Evolutionary conservation across 2,797 vertebrate species (phyloP).

Genomic region (Furcifer pardalis): DNA sequence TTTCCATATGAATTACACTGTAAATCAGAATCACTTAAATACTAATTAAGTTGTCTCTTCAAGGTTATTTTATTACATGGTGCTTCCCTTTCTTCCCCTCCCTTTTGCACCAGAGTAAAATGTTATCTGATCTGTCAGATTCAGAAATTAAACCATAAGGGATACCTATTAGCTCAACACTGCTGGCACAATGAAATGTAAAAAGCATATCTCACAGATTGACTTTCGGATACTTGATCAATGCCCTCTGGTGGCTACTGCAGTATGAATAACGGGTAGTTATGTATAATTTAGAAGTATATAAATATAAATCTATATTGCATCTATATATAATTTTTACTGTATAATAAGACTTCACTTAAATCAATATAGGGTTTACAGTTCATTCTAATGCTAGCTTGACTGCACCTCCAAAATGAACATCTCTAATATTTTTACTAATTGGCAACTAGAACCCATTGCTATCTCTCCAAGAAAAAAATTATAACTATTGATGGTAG

Average conservation of each 20-base stretch:
- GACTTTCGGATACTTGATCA: constrained; percentile 2
- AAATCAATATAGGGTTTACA: constrained; percentile 18
- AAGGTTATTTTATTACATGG: constrained; percentile 68
- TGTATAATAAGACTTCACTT: constrained; percentile 14
- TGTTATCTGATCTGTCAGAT: constrained; percentile 59
- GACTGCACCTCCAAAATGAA: background rate
- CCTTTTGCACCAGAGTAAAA: constrained; percentile 51
- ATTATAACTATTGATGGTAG: background rate
- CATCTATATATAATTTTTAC: constrained; percentile 23
- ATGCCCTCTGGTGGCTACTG: constrained; percentile 34
- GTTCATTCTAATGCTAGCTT: background rate
- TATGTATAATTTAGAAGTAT: constrained; percentile 35
- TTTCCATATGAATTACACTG: constrained; percentile 68
- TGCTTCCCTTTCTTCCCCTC: constrained; percentile 7
- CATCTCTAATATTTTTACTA: background rate
- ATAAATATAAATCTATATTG: constrained; percentile 18
- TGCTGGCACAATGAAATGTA: constrained; percentile 34
- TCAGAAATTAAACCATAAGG: constrained; percentile 18
- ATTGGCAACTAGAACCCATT: background rate
- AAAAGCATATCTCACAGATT: constrained; percentile 38
- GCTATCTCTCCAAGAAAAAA: background rate
- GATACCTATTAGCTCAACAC: constrained; percentile 14
- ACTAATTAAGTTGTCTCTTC: constrained; percentile 72
- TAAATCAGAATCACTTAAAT: constrained; percentile 71
- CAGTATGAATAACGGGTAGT: constrained; percentile 24